A percentile compares a stretch with the other conserved stretches of the same genome.
phyloP scores from a whole-genome alignment of 2,113 vertebrate species.

The Pelusios castaneus region DNA sequence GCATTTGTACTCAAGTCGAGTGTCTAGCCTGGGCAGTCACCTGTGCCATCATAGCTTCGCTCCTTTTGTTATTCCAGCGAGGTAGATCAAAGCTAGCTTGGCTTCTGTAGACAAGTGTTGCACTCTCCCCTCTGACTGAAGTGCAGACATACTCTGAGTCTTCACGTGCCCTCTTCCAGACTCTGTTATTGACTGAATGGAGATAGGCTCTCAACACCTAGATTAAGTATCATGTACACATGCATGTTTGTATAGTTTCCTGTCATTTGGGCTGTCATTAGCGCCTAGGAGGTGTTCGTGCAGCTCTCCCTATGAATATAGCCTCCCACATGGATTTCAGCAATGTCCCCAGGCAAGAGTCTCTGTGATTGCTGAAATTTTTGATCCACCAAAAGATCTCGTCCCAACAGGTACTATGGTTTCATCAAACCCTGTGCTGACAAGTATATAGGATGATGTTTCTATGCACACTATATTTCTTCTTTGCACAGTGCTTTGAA shows the following conservation, averaged over 20 bases:
- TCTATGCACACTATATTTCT: not conserved
- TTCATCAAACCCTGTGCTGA: conserved; percentile 4
- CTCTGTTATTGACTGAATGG: not conserved
- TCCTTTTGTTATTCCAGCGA: not conserved
- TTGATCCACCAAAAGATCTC: conserved; percentile 20
- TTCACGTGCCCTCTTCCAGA: not conserved
- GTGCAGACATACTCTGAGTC: not conserved
- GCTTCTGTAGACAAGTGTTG: not conserved
- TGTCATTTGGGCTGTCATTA: not conserved
- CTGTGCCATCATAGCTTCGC: not conserved
- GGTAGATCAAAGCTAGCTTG: not conserved
- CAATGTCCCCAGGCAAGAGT: not conserved
- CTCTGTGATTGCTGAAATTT: not conserved
- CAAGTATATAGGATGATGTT: not conserved
- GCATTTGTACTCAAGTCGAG: not conserved
- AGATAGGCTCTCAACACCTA: not conserved
- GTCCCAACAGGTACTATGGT: not conserved
- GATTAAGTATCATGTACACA: rapidly evolving
- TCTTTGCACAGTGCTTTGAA: not conserved
- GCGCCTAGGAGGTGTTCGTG: rapidly evolving
- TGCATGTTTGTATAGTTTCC: not conserved
- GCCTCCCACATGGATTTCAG: not conserved
- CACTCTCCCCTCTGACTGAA: not conserved
- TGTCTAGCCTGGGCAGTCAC: not conserved
- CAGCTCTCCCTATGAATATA: conserved; percentile 11